phyloP scores from a whole-genome alignment of 2,888 invertebrate genomes.

The Muscina levida region DNA sequence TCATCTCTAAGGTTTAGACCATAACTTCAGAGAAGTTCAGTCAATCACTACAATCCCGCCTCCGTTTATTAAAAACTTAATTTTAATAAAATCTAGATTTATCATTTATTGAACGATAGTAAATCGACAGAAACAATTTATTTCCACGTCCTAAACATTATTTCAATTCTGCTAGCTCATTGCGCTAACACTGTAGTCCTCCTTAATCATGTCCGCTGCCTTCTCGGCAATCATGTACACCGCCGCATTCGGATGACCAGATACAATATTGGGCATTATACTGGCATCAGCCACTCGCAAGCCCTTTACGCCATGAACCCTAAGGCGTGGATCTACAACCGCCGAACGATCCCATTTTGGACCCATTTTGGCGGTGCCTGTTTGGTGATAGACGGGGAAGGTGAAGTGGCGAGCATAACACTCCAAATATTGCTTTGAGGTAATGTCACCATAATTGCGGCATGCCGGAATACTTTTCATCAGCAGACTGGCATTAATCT shows the following conservation, averaged over 20 bases:
- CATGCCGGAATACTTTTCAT: slow-evolving; percentile 83
- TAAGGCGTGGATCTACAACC: slow-evolving; percentile 83
- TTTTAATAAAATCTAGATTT: too few species aligned
- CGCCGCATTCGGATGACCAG: slow-evolving; percentile 82
- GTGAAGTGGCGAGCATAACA: slow-evolving; percentile 84
- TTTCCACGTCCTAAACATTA: too few species aligned
- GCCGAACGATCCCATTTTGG: slow-evolving; percentile 82
- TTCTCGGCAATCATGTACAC: slow-evolving; percentile 83
- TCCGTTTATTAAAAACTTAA: too few species aligned
- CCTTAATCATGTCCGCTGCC: slow-evolving; percentile 82
- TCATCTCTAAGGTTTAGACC: too few species aligned
- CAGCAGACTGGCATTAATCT: slow-evolving; percentile 79
- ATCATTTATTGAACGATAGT: too few species aligned
- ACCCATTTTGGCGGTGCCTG: slow-evolving; percentile 85
- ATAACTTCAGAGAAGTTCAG: too few species aligned
- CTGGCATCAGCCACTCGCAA: slow-evolving; percentile 82
- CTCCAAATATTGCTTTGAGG: slow-evolving; percentile 84
- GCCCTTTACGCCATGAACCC: slow-evolving; percentile 81
- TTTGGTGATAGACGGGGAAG: slow-evolving; percentile 84
- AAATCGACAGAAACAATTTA: too few species aligned
- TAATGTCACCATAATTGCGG: slow-evolving; percentile 77
- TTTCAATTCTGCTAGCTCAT: too few species aligned
- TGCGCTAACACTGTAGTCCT: slow-evolving; percentile 80
- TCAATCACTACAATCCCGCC: too few species aligned
- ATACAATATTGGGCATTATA: slow-evolving; percentile 81